Conservation (phyloP, 2,113 vertebrate genomes). For the Eleginops maclovinus region DNA sequence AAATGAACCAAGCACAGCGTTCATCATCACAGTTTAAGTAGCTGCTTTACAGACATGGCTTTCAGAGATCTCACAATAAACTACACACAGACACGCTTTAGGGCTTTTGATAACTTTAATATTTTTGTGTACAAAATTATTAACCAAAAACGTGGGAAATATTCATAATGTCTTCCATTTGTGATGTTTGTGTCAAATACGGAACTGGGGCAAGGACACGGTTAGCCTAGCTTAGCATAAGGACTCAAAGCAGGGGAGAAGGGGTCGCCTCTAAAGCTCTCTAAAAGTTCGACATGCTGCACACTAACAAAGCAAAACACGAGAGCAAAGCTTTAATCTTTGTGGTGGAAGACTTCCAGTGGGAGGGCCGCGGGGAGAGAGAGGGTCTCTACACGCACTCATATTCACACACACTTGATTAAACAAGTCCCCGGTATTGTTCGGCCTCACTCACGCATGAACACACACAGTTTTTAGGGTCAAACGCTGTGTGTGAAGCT, state of each 20-base stretch:
- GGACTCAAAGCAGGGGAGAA: neutral
- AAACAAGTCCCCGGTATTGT: constrained; percentile 46
- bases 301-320: neutral
- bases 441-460: constrained; percentile 23
- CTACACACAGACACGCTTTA: too few relatives aligned
- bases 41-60: neutral
- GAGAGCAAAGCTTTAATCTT: constrained; percentile 29
- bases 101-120: too few relatives aligned
- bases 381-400: constrained; percentile 10
- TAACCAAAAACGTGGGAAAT: neutral
- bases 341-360: constrained; percentile 16
- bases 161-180: neutral
- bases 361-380: neutral
- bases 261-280: neutral
- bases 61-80: too few relatives aligned
- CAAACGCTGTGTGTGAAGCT: constrained; percentile 53
- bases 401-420: constrained; percentile 61
- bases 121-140: too few relatives aligned
- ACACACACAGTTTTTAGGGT: constrained; percentile 38
- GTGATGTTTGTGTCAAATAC: too few relatives aligned
- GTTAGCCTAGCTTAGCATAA: neutral
- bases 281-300: neutral
- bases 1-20: neutral
- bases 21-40: constrained; percentile 1
- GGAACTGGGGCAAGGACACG: neutral